Percentiles rank a stretch among this genome's conserved stretches.
Conservation (phyloP, 2,113 vertebrate species). For the Procapra przewalskii region DNA sequence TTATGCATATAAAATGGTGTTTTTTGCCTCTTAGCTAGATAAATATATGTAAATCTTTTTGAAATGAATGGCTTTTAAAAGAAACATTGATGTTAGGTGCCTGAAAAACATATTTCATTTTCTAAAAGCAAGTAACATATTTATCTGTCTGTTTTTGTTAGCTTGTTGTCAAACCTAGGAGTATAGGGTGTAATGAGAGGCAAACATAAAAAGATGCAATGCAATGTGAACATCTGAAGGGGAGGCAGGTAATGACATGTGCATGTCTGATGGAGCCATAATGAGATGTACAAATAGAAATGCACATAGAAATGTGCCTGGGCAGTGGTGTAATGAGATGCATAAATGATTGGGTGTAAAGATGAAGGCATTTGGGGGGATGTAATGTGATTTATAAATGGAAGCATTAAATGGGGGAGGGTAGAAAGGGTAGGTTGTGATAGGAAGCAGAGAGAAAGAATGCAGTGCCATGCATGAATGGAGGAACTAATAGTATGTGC, state of each 20-base stretch:
- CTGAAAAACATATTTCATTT: constrained; percentile 42
- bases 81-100: neutral
- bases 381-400: constrained; percentile 46
- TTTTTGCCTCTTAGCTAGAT: constrained; percentile 5
- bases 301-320: neutral
- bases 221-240: neutral
- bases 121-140: constrained; percentile 48
- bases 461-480: neutral
- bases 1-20: neutral
- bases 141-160: constrained; percentile 47
- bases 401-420: constrained; percentile 28
- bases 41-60: constrained; percentile 17
- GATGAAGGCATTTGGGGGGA: neutral
- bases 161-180: constrained; percentile 42
- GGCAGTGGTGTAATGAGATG: constrained; percentile 20
- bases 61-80: constrained; percentile 31
- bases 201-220: constrained; percentile 13
- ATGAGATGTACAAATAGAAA: constrained; percentile 39
- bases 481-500: neutral
- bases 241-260: neutral
- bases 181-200: constrained; percentile 10
- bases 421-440: constrained; percentile 26
- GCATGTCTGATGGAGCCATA: constrained; percentile 18
- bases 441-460: constrained; percentile 29
- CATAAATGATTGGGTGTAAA: neutral